Evolutionary conservation across 2,888 invertebrate genomes (phyloP).

Genomic region (Timandra comae): DNA sequence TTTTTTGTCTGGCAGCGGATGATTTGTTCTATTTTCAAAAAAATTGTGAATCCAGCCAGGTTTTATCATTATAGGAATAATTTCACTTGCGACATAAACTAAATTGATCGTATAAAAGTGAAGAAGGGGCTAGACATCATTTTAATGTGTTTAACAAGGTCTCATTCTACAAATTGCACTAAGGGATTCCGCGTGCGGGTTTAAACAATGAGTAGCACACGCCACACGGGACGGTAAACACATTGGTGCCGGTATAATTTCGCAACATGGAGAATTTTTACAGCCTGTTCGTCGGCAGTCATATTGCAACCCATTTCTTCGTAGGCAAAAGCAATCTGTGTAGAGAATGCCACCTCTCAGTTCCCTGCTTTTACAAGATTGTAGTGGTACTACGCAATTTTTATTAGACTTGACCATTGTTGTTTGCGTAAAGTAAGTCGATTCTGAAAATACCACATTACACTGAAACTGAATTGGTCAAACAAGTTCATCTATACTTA

Average conservation of each 20-base stretch:
- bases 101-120: too few relatives aligned
- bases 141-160: slow-evolving; percentile 8
- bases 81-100: too few relatives aligned
- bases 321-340: slow-evolving; percentile 73
- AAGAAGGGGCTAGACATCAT: too few relatives aligned
- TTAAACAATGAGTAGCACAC: slow-evolving; percentile 43
- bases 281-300: slow-evolving; percentile 72
- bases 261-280: slow-evolving; percentile 53
- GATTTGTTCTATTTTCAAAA: slow-evolving; percentile 24
- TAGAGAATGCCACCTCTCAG: slow-evolving; percentile 68
- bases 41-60: slow-evolving; percentile 16
- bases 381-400: too few relatives aligned
- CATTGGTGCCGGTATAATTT: slow-evolving; percentile 43
- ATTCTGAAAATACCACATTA: background rate
- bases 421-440: background rate
- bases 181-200: slow-evolving; percentile 58
- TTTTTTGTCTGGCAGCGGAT: slow-evolving; percentile 21
- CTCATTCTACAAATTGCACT: slow-evolving; percentile 44
- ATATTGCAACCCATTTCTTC: slow-evolving; percentile 76
- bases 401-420: too few relatives aligned
- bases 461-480: background rate
- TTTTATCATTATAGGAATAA: background rate
- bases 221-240: slow-evolving; percentile 53
- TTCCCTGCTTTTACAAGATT: slow-evolving; percentile 56
- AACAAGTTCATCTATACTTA: background rate